Evolutionary conservation across 2,797 vertebrate genomes (phyloP), one percentile per base, ranked within the genome.

Genomic region (Sarcoramphus papa): DNA sequence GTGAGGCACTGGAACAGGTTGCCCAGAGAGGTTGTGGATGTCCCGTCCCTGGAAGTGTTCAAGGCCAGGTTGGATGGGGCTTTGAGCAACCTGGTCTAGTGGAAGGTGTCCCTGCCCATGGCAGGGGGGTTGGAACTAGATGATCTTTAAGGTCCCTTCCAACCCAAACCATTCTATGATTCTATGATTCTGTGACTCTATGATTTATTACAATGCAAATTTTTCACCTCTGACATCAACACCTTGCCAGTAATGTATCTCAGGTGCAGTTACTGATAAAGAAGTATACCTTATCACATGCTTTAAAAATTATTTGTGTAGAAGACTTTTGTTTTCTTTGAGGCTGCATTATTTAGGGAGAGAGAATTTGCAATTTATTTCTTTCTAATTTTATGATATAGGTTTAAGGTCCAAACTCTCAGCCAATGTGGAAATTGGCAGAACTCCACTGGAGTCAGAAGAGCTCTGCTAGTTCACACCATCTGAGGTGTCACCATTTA

Each of bases 351-450:
- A 57, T 86, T 95, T 76, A 72, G 85, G 50, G 72, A 89, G 63
- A 84, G 63, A 78, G 43, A 94, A 94, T 95, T 94, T 90, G 85
- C 94, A 92, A 88, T 85, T 88, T 94, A 81, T 95, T 97, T 94
- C 35, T 86, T 92, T 94, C 78, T 96, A 78, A 85, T 94, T 91
- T 94, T 92, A 75, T 89, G 78, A 86, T 92, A 37, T 43, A 82
- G 65, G 68, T 91, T 95, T 96, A 48, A 67, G 15, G 43, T 92
- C 48, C 28, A 74, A 68, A 91, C 60, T 95, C 64, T 85, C 59
- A 91, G 79, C 57, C 69, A 76, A 2, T 74, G 73, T 93, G 57
- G 76, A 86, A 97, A 60, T 37, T 93, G 94, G 88, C 89, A 92
- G 76, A 84, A 88, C 31, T 88, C 87, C 89, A 60, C 24, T 59